phyloP scores from a whole-genome alignment of 2,113 vertebrate genomes.

The Serilophus lunatus region DNA sequence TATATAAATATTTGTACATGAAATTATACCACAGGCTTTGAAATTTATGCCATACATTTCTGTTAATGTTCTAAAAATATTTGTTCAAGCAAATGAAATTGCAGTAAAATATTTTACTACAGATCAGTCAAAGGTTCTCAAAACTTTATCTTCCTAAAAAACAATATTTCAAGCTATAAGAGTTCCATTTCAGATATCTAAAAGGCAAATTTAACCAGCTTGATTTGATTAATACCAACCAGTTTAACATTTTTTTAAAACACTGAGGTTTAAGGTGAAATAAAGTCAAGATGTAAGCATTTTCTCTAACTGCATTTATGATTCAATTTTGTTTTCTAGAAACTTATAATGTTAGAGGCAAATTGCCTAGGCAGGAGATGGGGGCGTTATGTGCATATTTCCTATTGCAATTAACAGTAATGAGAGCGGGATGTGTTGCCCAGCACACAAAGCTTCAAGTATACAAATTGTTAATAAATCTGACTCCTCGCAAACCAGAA shows the following conservation, averaged over 20 bases:
- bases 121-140: constrained; percentile 53
- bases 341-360: background rate
- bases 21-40: constrained; percentile 52
- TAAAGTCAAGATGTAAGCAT: background rate
- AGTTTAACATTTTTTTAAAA: background rate
- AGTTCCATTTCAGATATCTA: constrained; percentile 5
- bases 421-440: background rate
- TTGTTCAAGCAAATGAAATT: constrained; percentile 54
- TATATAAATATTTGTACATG: constrained; percentile 58
- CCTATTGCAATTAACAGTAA: constrained; percentile 1
- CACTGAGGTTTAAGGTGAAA: background rate
- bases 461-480: constrained; percentile 21
- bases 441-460: background rate
- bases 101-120: constrained; percentile 57
- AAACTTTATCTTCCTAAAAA: constrained; percentile 43
- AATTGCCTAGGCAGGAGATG: background rate
- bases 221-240: constrained; percentile 18
- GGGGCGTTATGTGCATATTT: background rate
- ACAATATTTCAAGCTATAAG: constrained; percentile 30
- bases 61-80: constrained; percentile 60
- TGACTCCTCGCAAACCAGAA: background rate
- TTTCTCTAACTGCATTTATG: background rate
- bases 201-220: constrained; percentile 13
- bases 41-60: constrained; percentile 18
- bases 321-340: constrained; percentile 7